phyloP scores from a whole-genome alignment of 2,888 invertebrate species.

The Minunthozetes semirufus region DNA sequence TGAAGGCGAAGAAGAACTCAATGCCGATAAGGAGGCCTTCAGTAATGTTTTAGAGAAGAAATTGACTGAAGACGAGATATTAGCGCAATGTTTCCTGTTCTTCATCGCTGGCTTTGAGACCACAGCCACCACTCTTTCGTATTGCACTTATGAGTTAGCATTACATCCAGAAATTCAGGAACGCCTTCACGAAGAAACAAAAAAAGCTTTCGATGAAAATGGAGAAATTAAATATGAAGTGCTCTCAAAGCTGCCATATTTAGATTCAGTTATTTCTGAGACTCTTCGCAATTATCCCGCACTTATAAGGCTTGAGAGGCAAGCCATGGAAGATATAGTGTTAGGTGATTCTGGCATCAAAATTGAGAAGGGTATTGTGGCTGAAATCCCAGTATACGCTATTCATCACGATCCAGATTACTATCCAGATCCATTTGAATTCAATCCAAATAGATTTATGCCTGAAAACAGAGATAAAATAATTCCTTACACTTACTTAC shows the following conservation, averaged over 20 bases:
- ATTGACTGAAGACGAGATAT: constrained; percentile 31
- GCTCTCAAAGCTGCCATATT: background rate
- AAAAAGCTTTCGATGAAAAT: background rate
- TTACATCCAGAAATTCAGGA: constrained; percentile 31
- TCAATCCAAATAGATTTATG: constrained; percentile 23
- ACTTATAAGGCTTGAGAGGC: background rate
- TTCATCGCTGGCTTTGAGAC: constrained; percentile 37
- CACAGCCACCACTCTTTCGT: constrained; percentile 28
- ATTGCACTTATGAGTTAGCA: constrained; percentile 22
- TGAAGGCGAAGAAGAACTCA: background rate
- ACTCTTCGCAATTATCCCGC: constrained; percentile 21
- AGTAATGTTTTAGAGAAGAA: background rate
- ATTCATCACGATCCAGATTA: constrained; percentile 18
- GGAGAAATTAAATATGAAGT: constrained; percentile 18
- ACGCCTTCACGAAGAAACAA: constrained; percentile 29
- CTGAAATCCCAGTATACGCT: background rate
- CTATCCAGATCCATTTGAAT: background rate
- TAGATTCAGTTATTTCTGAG: constrained; percentile 32
- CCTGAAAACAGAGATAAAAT: background rate
- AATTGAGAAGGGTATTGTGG: background rate
- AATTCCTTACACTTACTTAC: background rate
- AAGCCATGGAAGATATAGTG: background rate
- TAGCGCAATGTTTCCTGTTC: constrained; percentile 35
- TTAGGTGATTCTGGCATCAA: background rate
- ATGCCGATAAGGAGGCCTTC: background rate